Conservation (phyloP, 2,888 invertebrate genomes). For the Brachynemurus nebulosus region DNA sequence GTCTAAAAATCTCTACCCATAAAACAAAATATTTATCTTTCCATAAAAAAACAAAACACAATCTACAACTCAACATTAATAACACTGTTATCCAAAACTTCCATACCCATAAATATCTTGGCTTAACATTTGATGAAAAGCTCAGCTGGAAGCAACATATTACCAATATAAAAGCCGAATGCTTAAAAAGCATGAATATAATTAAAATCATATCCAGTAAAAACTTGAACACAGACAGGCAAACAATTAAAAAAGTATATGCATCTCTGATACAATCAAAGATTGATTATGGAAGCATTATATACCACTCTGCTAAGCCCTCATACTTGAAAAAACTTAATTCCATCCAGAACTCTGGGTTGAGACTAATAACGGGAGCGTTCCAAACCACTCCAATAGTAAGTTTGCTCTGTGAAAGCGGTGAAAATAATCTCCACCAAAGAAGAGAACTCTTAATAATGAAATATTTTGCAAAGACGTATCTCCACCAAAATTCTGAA, state of each 20-base stretch:
- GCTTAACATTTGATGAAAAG: conserved; percentile 15
- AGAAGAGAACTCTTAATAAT: not conserved
- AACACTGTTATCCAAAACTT: conserved; percentile 3
- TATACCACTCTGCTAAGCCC: not conserved
- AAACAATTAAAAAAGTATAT: not conserved
- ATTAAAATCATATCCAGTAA: not conserved
- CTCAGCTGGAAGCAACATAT: conserved; percentile 17
- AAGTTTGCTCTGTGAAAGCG: not conserved
- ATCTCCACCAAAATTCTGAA: not conserved
- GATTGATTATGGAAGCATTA: not conserved
- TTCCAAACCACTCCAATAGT: not conserved
- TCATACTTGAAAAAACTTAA: not conserved
- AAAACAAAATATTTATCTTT: not conserved
- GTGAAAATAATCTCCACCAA: not conserved
- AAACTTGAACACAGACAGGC: not conserved
- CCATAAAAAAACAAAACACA: not conserved
- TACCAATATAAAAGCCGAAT: conserved; percentile 9
- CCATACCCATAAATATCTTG: conserved; percentile 11
- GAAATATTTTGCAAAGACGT: not conserved
- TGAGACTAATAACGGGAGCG: not conserved
- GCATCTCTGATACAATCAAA: not conserved
- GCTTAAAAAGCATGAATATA: not conserved
- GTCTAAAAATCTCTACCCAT: not conserved
- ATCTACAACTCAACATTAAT: not conserved
- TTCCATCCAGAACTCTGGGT: not conserved